A percentile compares a stretch with the other conserved stretches of the same genome.
phyloP scores from a whole-genome alignment of 2,797 vertebrate genomes.

The Psittacula echo region DNA sequence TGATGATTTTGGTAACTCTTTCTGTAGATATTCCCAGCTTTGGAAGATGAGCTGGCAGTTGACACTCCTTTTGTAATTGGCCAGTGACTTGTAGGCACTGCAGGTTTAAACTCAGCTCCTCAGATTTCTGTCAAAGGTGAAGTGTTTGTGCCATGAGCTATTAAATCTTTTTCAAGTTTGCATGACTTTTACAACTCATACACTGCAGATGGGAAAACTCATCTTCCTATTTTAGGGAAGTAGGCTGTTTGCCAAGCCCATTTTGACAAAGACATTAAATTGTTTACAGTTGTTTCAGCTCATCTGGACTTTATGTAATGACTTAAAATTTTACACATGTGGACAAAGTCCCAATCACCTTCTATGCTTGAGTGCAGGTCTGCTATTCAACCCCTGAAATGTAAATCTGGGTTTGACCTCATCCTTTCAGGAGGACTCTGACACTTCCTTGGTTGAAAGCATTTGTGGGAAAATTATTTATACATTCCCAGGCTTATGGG shows the following conservation, averaged over 20 bases:
- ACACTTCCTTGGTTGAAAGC: background rate
- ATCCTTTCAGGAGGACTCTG: background rate
- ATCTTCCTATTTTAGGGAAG: background rate
- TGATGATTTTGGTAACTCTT: background rate
- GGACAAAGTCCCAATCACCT: background rate
- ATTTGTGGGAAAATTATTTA: background rate
- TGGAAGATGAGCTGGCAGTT: background rate
- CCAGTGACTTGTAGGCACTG: background rate
- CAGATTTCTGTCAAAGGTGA: background rate
- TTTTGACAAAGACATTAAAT: background rate
- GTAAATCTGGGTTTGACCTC: background rate
- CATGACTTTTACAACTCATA: background rate
- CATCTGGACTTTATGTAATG: background rate
- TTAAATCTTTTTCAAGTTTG: background rate
- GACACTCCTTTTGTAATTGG: background rate
- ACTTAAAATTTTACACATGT: background rate
- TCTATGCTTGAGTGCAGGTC: background rate
- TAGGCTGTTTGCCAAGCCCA: background rate
- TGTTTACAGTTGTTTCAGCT: background rate
- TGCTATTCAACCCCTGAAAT: background rate
- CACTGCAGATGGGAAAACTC: background rate
- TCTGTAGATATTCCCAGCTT: background rate
- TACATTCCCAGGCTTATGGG: background rate
- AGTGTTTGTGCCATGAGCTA: background rate
- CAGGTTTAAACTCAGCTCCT: background rate